phyloP scores from a whole-genome alignment of 2,888 invertebrate genomes.

The Andrena dorsata region DNA sequence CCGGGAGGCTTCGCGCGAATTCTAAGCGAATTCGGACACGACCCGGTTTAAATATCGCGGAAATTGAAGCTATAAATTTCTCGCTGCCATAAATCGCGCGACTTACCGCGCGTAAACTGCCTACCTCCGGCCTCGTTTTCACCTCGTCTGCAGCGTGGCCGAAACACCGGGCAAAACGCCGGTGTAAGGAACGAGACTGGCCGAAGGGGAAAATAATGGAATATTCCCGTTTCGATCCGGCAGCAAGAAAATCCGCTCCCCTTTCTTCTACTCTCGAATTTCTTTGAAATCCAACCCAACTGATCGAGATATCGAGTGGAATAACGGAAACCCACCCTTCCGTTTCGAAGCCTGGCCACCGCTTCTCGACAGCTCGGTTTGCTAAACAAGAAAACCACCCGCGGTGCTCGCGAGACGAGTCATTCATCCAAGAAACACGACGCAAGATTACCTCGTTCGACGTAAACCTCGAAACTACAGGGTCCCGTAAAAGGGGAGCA shows the following conservation, averaged over 20 bases:
- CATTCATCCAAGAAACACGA: constrained; percentile 46
- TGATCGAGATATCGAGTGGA: constrained; percentile 5
- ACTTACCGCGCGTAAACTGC: constrained; percentile 74
- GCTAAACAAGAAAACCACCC: neutral
- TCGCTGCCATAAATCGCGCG: constrained; percentile 76
- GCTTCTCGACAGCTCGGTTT: constrained; percentile 8
- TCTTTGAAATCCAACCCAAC: neutral
- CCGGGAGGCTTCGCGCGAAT: constrained; percentile 58
- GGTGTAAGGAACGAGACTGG: neutral
- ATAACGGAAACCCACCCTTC: neutral
- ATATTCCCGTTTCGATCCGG: neutral
- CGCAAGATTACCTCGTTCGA: constrained; percentile 45
- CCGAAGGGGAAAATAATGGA: neutral
- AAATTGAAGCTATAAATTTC: constrained; percentile 83
- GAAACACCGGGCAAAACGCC: neutral
- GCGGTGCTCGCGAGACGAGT: constrained; percentile 15
- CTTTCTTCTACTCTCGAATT: neutral
- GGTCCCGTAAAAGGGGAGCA: constrained; percentile 38
- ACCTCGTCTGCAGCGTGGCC: neutral
- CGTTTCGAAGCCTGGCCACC: neutral
- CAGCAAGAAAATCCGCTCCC: neutral
- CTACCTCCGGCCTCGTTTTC: constrained; percentile 10
- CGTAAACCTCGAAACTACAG: constrained; percentile 32
- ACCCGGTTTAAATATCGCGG: constrained; percentile 79
- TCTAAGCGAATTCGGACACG: constrained; percentile 62